Evolutionary conservation across 2,888 invertebrate genomes (phyloP), one percentile per base, ranked within the genome.

Genomic region (Eupithecia centaureata): DNA sequence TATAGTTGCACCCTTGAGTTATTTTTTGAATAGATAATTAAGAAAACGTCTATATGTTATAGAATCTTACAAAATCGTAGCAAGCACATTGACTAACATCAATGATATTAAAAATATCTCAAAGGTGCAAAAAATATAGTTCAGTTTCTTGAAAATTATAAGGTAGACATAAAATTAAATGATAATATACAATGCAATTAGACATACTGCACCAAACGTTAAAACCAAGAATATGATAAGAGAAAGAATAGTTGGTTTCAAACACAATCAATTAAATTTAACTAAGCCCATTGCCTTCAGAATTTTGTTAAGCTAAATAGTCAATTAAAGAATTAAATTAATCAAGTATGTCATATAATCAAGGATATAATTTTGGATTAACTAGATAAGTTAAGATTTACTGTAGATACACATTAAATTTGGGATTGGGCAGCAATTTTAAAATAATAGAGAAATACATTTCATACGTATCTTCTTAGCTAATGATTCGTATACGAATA

Each of bases 131-230:
- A 79, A 79, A 61, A 83, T 81, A 83, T 79, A 84, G 78, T 81
- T 84, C 80, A 83, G 79, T 81, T 78, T 80, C 73, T 82, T 83
- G 79, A 79, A 83, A 86, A 84, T 87, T 80, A 84, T 82, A 86
- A 85, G 70, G 82, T 87, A 85, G 83, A 87, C 85, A 85, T 83
- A 85, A 87, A 86, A 86, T 84, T 86, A 81, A 82, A 92, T 92
- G 92, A 85, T 84, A 91, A 91, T 92, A 87, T 92, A 92, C 92
- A 92, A 92, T 92, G 92, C 89, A 86, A 92, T 91, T 89, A 92
- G 89, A 89, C 79, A 89, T 90, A 88, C 93, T 92, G 92, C 91
- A 91, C 92, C 92, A 92, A 92, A 91, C 90, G 88, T 90, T 89
- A 90, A 88, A 90, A 90, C 89, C 88, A 90, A 87, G 84, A 86